phyloP scores from a whole-genome alignment of 2,888 invertebrate genomes.

The Labia minor region DNA sequence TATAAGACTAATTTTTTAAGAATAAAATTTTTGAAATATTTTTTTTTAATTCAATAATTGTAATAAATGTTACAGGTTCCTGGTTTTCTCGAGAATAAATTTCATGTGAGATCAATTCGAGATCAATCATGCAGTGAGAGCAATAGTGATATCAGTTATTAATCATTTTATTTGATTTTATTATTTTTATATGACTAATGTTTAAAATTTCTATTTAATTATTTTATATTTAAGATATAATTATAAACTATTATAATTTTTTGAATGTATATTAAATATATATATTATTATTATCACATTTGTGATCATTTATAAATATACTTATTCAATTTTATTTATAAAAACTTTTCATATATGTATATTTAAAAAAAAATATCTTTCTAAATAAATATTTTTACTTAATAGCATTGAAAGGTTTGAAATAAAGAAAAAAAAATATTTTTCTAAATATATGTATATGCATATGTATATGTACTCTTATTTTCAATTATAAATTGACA shows the following conservation, averaged over 20 bases:
- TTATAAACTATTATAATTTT: not conserved
- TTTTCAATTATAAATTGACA: not conserved
- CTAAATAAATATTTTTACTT: conserved; percentile 1
- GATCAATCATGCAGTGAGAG: not conserved
- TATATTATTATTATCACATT: not conserved
- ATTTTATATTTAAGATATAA: not conserved
- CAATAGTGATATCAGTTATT: not conserved
- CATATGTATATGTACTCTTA: too few relatives aligned
- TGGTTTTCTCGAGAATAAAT: conserved; percentile 48
- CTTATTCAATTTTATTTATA: not conserved
- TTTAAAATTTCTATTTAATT: not conserved
- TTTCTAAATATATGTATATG: too few relatives aligned
- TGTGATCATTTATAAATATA: not conserved
- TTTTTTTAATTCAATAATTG: not conserved
- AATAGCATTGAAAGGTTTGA: not conserved
- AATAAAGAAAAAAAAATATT: too few relatives aligned
- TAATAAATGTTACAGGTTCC: conserved; percentile 44
- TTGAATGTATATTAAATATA: not conserved
- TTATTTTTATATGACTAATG: not conserved
- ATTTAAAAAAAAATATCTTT: not conserved
- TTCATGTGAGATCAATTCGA: conserved; percentile 27
- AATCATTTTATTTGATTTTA: not conserved
- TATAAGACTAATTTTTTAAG: not conserved
- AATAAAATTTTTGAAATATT: not conserved
- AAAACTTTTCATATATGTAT: not conserved